Evolutionary conservation across 2,797 vertebrate genomes (phyloP).

Genomic region (Diplodus puntazzo): DNA sequence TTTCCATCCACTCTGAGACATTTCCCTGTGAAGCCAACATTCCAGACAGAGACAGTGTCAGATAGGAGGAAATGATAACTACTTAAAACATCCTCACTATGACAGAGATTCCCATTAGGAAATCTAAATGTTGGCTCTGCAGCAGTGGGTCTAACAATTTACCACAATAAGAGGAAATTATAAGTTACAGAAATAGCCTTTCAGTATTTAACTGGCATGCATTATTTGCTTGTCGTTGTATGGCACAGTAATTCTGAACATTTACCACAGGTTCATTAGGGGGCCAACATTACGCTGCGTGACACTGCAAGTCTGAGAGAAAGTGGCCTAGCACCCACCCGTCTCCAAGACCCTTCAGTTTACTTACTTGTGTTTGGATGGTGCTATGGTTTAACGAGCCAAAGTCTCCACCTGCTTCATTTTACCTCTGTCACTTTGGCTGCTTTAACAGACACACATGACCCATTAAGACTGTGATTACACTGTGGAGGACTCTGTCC

Average conservation of each 20-base stretch:
- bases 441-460: conserved; percentile 54
- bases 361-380: conserved; percentile 70
- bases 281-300: conserved; percentile 3
- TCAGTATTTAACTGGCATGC: not conserved
- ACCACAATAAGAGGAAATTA: not conserved
- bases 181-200: not conserved
- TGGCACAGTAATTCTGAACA: conserved; percentile 5
- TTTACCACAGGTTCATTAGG: conserved; percentile 10
- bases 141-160: not conserved
- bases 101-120: conserved; percentile 22
- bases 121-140: conserved; percentile 13
- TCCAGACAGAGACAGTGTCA: conserved; percentile 63
- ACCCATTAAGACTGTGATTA: conserved; percentile 63
- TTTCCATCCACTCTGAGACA: conserved; percentile 80
- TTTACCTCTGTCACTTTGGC: conserved; percentile 75
- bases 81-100: conserved; percentile 62
- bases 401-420: conserved; percentile 76
- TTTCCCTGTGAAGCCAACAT: conserved; percentile 83
- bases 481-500: conserved; percentile 45
- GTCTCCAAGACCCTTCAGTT: conserved; percentile 43
- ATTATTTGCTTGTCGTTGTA: not conserved
- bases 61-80: conserved; percentile 74
- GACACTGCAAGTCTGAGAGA: not conserved
- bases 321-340: not conserved
- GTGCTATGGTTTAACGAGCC: conserved; percentile 73